Percentiles rank a stretch among this genome's conserved stretches.
Evolutionary conservation across 2,888 invertebrate species (phyloP).

Genomic region (Ochlodes sylvanus): DNA sequence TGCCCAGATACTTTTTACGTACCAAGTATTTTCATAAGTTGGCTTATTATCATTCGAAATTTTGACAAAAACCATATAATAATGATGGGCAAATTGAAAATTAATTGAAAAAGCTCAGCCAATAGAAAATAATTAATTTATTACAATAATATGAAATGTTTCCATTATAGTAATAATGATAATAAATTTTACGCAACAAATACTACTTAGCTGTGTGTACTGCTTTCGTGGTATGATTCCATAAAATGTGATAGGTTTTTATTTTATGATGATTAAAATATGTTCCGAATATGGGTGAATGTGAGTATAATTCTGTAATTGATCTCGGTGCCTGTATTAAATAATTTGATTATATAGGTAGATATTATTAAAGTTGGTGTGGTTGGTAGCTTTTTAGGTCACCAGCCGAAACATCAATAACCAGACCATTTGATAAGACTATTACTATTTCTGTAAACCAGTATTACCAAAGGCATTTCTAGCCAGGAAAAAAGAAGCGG

Average conservation of each 20-base stretch:
- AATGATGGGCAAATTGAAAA: background rate
- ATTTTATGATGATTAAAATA: conserved; percentile 49
- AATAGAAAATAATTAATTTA: conserved; percentile 28
- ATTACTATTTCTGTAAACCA: too few relatives aligned
- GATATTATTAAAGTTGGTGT: background rate
- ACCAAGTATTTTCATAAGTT: too few relatives aligned
- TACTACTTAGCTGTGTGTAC: conserved; percentile 43
- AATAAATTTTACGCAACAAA: conserved; percentile 29
- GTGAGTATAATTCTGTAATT: conserved; percentile 16
- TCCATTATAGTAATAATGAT: background rate
- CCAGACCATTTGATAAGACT: too few relatives aligned
- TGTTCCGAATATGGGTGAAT: conserved; percentile 30
- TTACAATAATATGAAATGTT: conserved; percentile 6
- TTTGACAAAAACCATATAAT: background rate
- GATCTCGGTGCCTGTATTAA: background rate
- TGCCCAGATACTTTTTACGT: too few relatives aligned
- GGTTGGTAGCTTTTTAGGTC: too few relatives aligned
- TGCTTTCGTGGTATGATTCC: conserved; percentile 43
- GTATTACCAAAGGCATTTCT: too few relatives aligned
- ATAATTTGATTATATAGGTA: too few relatives aligned
- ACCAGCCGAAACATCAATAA: too few relatives aligned
- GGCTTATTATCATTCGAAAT: too few relatives aligned
- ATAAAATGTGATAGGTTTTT: conserved; percentile 44
- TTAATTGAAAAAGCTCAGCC: conserved; percentile 27
- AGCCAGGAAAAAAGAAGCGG: too few relatives aligned